Conservation (phyloP, 64 coral and sea anemone species). For the Dendrophyllia cribrosa region DNA sequence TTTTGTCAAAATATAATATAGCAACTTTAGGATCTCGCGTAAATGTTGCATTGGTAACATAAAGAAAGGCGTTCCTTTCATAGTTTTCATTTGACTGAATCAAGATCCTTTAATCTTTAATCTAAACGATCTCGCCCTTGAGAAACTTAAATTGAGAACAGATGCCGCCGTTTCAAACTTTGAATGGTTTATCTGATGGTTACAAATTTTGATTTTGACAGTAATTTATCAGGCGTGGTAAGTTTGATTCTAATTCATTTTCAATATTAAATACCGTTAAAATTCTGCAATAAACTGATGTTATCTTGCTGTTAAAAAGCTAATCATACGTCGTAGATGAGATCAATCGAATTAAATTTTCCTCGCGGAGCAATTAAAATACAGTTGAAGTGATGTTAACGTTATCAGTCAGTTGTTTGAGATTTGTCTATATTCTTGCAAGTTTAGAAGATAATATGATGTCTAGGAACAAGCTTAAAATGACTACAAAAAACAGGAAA, state of each 20-base stretch:
- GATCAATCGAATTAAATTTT: neutral
- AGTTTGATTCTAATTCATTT: neutral
- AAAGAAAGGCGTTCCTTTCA: neutral
- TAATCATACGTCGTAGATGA: neutral
- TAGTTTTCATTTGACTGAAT: neutral
- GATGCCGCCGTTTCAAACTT: neutral
- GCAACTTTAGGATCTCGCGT: neutral
- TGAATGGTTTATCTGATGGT: neutral
- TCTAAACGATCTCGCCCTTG: neutral
- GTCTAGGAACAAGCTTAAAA: too few species aligned
- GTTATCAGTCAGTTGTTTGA: neutral
- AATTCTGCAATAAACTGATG: neutral
- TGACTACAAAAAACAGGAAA: neutral
- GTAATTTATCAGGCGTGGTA: neutral
- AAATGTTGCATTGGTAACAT: neutral
- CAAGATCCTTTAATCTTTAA: too few species aligned
- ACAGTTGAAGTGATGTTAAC: too few species aligned
- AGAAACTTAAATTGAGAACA: neutral
- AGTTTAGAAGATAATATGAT: too few species aligned
- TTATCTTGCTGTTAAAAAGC: neutral
- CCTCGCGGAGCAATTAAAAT: neutral
- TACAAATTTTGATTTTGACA: neutral
- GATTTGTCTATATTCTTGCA: neutral
- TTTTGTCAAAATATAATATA: neutral
- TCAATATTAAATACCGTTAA: neutral